phyloP scores from a whole-genome alignment of 2,797 vertebrate species.

The Scolopax rusticola region DNA sequence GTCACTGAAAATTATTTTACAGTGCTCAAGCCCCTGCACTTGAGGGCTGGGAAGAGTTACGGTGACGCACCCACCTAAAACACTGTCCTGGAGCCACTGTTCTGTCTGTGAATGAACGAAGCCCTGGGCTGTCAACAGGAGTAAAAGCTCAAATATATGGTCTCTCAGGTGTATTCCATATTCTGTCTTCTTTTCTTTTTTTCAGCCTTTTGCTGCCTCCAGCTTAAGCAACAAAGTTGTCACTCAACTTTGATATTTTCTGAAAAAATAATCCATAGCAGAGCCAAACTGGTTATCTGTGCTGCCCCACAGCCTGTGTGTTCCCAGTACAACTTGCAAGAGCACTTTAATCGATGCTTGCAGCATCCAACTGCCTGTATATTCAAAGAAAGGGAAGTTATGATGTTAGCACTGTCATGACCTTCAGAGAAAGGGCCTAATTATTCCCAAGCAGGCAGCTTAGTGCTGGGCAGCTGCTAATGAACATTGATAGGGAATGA shows the following conservation, averaged over 20 bases:
- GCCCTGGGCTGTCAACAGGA: not conserved
- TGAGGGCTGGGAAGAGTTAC: not conserved
- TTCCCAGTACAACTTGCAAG: not conserved
- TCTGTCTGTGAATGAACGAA: not conserved
- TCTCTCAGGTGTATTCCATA: not conserved
- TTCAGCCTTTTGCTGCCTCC: not conserved
- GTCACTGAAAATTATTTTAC: not conserved
- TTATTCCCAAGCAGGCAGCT: slow-evolving; percentile 48
- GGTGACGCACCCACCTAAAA: not conserved
- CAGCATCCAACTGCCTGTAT: not conserved
- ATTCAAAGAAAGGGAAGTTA: not conserved
- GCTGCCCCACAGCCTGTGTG: not conserved
- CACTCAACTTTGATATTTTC: not conserved
- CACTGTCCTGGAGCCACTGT: not conserved
- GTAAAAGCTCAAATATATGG: not conserved
- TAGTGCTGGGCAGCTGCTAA: slow-evolving; percentile 57
- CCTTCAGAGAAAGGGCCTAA: slow-evolving; percentile 53
- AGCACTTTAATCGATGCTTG: not conserved
- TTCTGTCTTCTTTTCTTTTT: not conserved
- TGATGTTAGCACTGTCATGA: not conserved
- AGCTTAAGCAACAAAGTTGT: not conserved
- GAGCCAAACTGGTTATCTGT: rapidly evolving
- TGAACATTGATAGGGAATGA: slow-evolving; percentile 35
- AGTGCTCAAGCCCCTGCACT: not conserved
- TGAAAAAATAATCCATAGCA: not conserved